Evolutionary conservation across 2,797 vertebrate genomes (phyloP).

Genomic region (Neopelma chrysocephalum): DNA sequence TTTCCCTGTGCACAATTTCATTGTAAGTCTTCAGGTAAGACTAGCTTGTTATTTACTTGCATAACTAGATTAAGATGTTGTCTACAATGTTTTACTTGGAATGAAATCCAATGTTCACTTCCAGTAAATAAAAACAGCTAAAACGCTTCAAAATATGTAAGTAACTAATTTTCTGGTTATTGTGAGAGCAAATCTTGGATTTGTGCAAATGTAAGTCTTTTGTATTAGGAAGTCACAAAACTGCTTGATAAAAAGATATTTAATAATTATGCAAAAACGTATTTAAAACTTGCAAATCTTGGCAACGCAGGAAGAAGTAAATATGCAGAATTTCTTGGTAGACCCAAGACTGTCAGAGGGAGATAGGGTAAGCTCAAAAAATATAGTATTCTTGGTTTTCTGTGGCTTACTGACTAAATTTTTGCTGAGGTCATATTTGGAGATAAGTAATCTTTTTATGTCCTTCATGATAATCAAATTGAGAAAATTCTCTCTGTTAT

Average conservation of each 20-base stretch:
- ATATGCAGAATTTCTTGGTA: not conserved
- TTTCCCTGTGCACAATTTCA: not conserved
- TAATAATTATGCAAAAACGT: not conserved
- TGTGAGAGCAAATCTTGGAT: not conserved
- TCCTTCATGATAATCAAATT: not conserved
- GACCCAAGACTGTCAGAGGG: accelerated
- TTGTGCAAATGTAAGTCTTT: not conserved
- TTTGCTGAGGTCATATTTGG: not conserved
- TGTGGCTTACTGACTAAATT: not conserved
- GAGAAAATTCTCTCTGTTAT: not conserved
- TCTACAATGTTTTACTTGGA: not conserved
- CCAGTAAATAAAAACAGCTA: not conserved
- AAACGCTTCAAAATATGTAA: not conserved
- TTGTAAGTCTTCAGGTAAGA: not conserved
- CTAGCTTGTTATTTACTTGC: not conserved
- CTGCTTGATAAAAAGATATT: not conserved
- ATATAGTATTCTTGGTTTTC: not conserved
- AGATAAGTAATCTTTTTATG: not conserved
- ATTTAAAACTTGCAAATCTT: not conserved
- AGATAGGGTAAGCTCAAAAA: not conserved
- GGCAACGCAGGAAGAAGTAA: not conserved
- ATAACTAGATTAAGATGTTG: not conserved
- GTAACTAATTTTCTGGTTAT: not conserved
- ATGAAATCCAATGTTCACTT: not conserved
- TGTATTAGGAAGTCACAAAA: not conserved